phyloP scores from a whole-genome alignment of 2,113 vertebrate genomes.

The Propithecus coquereli region DNA sequence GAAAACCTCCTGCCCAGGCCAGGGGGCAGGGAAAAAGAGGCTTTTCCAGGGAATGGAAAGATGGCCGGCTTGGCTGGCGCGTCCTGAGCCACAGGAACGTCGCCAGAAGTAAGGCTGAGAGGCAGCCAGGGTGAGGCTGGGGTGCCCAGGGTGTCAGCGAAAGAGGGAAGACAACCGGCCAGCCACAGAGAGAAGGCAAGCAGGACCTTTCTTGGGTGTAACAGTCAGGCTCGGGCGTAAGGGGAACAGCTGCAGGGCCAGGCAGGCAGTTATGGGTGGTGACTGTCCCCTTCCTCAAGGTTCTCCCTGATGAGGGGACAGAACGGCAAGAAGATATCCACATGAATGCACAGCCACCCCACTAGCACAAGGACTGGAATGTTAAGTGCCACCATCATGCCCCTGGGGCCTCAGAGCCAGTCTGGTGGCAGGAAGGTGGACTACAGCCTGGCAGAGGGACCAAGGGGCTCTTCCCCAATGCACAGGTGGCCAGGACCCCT shows the following conservation, averaged over 20 bases:
- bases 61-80: no score
- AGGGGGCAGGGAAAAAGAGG: background rate
- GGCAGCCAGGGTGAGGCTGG: no score
- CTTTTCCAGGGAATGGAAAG: background rate
- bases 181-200: background rate
- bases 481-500: background rate
- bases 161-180: background rate
- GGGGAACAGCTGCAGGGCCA: no score
- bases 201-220: background rate
- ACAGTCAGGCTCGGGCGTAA: background rate
- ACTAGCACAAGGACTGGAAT: background rate
- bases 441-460: background rate
- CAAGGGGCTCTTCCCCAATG: background rate
- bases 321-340: background rate
- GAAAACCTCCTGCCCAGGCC: background rate
- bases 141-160: background rate
- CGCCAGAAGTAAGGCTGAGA: background rate
- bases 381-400: background rate
- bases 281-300: background rate
- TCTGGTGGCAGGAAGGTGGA: background rate
- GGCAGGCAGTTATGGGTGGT: no score
- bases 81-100: fast-evolving
- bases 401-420: background rate
- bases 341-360: background rate
- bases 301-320: background rate